Conservation (phyloP, 2,113 vertebrate genomes). For the Petrocephalus zakoni region DNA sequence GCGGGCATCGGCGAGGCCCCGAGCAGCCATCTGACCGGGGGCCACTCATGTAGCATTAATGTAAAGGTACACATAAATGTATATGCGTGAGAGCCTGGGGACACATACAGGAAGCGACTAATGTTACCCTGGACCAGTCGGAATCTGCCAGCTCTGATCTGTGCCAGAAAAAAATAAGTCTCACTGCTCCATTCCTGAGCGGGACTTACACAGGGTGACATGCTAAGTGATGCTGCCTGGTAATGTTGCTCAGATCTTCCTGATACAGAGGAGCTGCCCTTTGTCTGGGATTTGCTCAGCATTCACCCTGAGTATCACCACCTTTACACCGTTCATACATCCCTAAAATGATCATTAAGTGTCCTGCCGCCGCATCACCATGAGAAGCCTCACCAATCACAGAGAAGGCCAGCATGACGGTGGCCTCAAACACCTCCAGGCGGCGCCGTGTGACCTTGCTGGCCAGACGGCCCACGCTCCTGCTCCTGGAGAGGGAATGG, state of each 20-base stretch:
- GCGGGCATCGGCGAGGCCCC: neutral
- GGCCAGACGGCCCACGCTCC: conserved; percentile 66
- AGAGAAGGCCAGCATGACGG: conserved; percentile 65
- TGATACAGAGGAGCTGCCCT: neutral
- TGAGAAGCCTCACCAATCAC: conserved; percentile 66
- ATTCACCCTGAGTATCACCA: neutral
- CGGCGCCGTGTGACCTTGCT: conserved; percentile 72
- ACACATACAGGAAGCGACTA: neutral
- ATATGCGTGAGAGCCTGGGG: neutral
- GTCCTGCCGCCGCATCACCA: neutral
- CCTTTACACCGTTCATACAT: neutral
- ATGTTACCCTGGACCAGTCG: neutral
- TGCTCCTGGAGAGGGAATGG: conserved; percentile 74
- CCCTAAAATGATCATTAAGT: neutral
- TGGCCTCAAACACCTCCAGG: conserved; percentile 77
- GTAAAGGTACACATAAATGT: neutral
- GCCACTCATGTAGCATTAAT: neutral
- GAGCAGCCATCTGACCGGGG: neutral
- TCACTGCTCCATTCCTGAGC: neutral
- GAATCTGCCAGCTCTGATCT: neutral
- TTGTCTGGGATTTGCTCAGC: neutral
- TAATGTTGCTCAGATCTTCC: neutral
- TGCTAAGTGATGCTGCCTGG: neutral
- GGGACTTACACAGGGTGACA: neutral
- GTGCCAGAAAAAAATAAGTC: neutral